Evolutionary conservation across 2,797 vertebrate genomes (phyloP), one percentile per base, ranked within the genome.

Genomic region (Florisuga fusca): DNA sequence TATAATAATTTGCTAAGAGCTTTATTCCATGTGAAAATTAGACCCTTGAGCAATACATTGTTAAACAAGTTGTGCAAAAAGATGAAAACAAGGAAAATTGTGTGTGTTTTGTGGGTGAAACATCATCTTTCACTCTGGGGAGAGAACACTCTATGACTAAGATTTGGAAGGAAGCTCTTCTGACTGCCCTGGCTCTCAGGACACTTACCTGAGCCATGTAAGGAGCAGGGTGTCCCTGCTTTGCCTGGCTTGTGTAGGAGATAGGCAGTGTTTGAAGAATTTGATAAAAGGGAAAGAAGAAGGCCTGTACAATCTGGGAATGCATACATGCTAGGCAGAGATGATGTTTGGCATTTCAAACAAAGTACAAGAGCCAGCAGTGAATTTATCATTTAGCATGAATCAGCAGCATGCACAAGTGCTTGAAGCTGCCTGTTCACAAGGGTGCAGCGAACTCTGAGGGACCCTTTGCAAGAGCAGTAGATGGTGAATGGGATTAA

Each of bases 351-450:
- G 36, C 50, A 25, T 58, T 88, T 91, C 2, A 4, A 90, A 62
- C 19, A 48, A 89, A 71, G 79, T 27, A 58, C 22, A 55, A 34
- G 48, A 71, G 8, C 12, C 61, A 84, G 29, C 55, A 82, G 45
- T 53, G 79, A 53, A 34, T 89, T 80, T 73, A 43, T 63, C 38
- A 15, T 33, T 72, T 72, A 6, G 38, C 45, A 6, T 67, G 58
- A 83, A 50, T 80, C 82, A 54, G 33, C 64, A 57, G 18, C 0
- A 0, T 27, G 43, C 13, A 2, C 4, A 0, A 1, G 1, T 38
- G 92, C 36, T 61, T 3, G 2, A 69, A 80, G 57, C 78, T 74
- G 87, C 82, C 54, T 77, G 23, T 55, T 87, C 43, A 46, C 46
- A 34, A 51, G 51, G 50, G 45, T 0, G 0, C 59, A 59, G 67